Conservation (phyloP, 2,888 invertebrate genomes). For the Agrypnus murinus region DNA sequence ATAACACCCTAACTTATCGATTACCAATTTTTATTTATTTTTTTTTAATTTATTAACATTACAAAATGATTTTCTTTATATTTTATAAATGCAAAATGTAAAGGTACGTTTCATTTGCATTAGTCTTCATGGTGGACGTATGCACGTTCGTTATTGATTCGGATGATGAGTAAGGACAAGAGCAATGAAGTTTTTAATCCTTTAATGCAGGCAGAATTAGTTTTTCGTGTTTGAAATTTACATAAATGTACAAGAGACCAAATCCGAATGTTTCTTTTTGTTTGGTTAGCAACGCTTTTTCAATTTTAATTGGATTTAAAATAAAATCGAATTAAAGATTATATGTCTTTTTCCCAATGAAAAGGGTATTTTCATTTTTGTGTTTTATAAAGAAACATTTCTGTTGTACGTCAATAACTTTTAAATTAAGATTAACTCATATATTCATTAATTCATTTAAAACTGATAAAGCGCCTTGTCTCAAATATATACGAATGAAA, state of each 20-base stretch:
- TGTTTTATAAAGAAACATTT: no score
- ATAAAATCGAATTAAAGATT: constrained; percentile 22
- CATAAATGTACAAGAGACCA: constrained; percentile 29
- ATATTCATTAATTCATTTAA: no score
- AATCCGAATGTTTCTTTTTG: constrained; percentile 45
- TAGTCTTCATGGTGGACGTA: no score
- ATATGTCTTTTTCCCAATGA: no score
- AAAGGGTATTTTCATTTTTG: no score
- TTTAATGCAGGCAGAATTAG: constrained; percentile 32
- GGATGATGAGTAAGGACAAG: no score
- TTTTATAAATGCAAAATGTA: not conserved
- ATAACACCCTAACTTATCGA: constrained; percentile 57
- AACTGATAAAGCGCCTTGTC: no score
- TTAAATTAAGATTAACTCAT: no score
- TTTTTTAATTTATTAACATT: constrained; percentile 7
- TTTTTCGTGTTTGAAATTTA: constrained; percentile 35
- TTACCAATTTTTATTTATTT: constrained; percentile 55
- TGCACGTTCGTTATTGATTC: no score
- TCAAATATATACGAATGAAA: no score
- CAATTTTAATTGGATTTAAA: constrained; percentile 39
- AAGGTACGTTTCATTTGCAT: no score
- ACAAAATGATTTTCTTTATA: constrained; percentile 6
- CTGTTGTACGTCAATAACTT: no score
- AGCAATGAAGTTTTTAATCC: constrained; percentile 23
- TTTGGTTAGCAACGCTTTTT: constrained; percentile 23